phyloP scores from a whole-genome alignment of 1,140 invertebrate genomes.

The Drosophila biarmipes region DNA sequence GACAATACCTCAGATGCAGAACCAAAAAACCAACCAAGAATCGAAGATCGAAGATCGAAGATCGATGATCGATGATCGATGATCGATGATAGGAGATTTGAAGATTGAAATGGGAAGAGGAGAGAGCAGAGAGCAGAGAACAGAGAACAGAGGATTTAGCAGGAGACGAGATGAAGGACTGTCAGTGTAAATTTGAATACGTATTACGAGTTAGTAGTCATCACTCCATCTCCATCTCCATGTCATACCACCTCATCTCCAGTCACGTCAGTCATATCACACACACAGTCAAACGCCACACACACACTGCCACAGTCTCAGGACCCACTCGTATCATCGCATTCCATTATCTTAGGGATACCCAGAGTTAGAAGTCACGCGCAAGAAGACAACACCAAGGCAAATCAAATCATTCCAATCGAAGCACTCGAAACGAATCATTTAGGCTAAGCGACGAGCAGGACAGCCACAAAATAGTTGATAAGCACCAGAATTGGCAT shows the following conservation, averaged over 20 bases:
- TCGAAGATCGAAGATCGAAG: conserved; percentile 3
- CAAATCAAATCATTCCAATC: conserved; percentile 34
- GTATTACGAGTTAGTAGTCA: conserved; percentile 43
- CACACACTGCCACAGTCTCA: conserved; percentile 50
- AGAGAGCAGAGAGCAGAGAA: conserved; percentile 5
- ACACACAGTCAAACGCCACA: conserved; percentile 23
- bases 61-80: conserved; percentile 2
- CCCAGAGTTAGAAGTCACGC: conserved; percentile 24
- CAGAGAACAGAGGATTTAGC: conserved; percentile 1
- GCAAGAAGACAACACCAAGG: conserved; percentile 69
- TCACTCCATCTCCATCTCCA: conserved; percentile 37
- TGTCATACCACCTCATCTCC: conserved; percentile 37
- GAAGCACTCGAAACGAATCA: conserved; percentile 42
- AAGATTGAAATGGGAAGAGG: conserved; percentile 8
- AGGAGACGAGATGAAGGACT: conserved; percentile 38
- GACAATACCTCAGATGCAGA: conserved; percentile 71
- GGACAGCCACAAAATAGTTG: conserved; percentile 76
- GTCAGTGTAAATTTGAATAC: conserved; percentile 53
- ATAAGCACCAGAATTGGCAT: conserved; percentile 47
- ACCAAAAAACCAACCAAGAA: conserved; percentile 9
- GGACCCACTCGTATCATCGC: conserved; percentile 44
- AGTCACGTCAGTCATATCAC: conserved; percentile 59
- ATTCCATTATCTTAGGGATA: conserved; percentile 43
- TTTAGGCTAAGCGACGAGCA: conserved; percentile 49
- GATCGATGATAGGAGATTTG: conserved; percentile 10